Conservation (phyloP, 2,113 vertebrate genomes). For the Coptodon bakossiorum region DNA sequence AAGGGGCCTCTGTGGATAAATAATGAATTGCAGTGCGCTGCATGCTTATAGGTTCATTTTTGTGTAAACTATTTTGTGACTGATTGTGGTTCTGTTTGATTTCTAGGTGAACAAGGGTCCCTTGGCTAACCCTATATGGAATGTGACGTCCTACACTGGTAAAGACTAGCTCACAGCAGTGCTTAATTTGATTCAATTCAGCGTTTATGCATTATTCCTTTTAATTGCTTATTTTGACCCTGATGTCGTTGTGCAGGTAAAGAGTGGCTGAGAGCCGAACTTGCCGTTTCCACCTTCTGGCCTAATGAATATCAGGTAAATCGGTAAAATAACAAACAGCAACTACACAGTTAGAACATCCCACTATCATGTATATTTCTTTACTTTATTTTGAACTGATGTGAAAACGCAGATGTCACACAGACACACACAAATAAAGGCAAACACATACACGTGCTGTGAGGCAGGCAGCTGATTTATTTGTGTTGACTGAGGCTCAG, state of each 20-base stretch:
- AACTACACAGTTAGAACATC: neutral
- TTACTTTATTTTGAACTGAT: neutral
- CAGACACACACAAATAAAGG: neutral
- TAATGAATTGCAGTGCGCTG: neutral
- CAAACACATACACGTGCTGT: slow-evolving; percentile 1
- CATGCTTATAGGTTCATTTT: neutral
- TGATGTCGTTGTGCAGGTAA: slow-evolving; percentile 64
- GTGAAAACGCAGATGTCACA: neutral
- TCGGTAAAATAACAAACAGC: neutral
- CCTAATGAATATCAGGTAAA: slow-evolving; percentile 98
- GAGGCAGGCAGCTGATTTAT: slow-evolving; percentile 57
- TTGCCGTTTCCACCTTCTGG: slow-evolving; percentile 98
- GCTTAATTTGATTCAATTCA: neutral
- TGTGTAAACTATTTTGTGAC: neutral
- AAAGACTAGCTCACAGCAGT: slow-evolving; percentile 65
- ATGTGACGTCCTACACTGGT: slow-evolving; percentile 88
- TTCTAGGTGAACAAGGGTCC: slow-evolving; percentile 90
- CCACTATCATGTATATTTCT: neutral
- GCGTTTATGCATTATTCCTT: neutral
- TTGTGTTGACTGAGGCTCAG: slow-evolving; percentile 64
- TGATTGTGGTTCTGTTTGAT: neutral
- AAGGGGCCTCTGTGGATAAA: neutral
- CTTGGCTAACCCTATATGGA: slow-evolving; percentile 96
- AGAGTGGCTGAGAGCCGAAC: slow-evolving; percentile 88
- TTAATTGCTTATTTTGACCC: neutral